These are phyloP conservation scores for Archilochus colubris DNA, from an alignment of 2,113 vertebrate genomes.

Conservation along the genomic window DNA sequence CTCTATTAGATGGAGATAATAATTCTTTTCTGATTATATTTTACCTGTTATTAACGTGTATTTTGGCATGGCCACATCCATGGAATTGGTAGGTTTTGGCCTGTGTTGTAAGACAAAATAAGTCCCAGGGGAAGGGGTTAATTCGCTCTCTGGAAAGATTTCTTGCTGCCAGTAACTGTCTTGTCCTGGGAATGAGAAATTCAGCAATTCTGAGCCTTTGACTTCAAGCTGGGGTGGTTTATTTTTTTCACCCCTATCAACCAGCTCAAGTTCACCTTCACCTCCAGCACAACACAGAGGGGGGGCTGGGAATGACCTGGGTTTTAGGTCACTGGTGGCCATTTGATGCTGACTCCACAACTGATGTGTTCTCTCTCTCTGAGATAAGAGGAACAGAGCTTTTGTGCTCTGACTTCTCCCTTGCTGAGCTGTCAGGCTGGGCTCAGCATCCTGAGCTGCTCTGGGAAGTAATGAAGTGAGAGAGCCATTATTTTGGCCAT, in stretches of 20 bases:
- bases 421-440: not conserved
- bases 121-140: not conserved
- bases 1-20: not conserved
- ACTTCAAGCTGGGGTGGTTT: not conserved
- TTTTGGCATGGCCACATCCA: not conserved
- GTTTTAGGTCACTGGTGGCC: not conserved
- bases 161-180: not conserved
- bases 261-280: not conserved
- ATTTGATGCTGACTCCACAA: not conserved
- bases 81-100: not conserved
- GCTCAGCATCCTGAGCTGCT: not conserved
- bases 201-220: not conserved
- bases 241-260: not conserved
- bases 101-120: not conserved
- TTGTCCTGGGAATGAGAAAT: not conserved
- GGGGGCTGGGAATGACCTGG: not conserved
- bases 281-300: not conserved
- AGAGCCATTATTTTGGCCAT: not conserved
- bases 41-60: not conserved
- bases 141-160: not conserved
- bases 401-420: not conserved
- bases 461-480: not conserved
- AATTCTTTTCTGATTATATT: not conserved
- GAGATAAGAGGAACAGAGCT: not conserved
- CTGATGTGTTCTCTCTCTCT: accelerated